phyloP scores from a whole-genome alignment of 2,888 invertebrate genomes.

The Mythimna albipuncta region DNA sequence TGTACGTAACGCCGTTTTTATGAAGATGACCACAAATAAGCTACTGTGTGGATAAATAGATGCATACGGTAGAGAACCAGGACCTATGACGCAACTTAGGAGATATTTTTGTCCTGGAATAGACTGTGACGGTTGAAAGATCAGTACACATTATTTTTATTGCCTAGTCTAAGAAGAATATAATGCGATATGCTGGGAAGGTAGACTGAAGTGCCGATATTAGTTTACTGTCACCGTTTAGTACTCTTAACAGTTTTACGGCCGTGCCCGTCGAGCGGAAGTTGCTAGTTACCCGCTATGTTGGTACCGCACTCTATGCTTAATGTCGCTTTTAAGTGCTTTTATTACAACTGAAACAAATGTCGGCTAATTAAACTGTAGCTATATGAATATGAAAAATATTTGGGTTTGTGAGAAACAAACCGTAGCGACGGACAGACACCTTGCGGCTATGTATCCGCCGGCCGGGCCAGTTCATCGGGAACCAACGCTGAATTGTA shows the following conservation, averaged over 20 bases:
- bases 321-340: conserved; percentile 17
- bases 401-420: background rate
- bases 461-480: background rate
- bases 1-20: background rate
- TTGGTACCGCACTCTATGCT: conserved; percentile 36
- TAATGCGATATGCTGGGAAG: conserved; percentile 8
- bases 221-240: conserved; percentile 11
- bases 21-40: too few relatives aligned
- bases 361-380: background rate
- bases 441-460: too few relatives aligned
- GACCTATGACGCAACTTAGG: background rate
- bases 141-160: background rate
- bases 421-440: background rate
- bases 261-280: conserved; percentile 13
- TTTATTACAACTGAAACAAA: background rate
- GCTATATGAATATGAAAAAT: background rate
- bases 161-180: conserved; percentile 6
- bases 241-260: conserved; percentile 27
- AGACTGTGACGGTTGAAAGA: background rate
- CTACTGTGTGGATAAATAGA: background rate
- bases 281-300: conserved; percentile 27
- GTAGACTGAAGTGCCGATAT: conserved; percentile 14
- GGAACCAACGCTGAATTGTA: background rate
- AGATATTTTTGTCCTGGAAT: background rate
- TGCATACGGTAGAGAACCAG: background rate